Conservation (phyloP, 2,113 vertebrate genomes). For the Willisornis vidua region DNA sequence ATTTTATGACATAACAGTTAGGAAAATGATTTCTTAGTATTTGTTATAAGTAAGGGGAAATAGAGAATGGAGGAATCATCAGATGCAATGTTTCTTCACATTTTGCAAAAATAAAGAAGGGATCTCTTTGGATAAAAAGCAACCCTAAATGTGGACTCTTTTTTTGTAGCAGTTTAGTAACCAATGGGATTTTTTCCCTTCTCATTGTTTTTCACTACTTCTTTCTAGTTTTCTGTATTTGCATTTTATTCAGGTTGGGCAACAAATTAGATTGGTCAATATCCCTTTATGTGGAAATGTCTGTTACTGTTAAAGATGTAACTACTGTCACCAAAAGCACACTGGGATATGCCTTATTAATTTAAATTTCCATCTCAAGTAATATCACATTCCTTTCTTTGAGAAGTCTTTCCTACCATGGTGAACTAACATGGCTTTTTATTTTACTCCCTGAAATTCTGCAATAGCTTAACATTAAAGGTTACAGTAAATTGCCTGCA, state of each 20-base stretch:
- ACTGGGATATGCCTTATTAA: neutral
- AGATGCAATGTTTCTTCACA: neutral
- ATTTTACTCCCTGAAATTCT: neutral
- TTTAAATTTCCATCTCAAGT: neutral
- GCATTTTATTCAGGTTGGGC: neutral
- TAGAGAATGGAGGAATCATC: neutral
- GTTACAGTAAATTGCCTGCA: neutral
- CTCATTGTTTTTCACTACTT: neutral
- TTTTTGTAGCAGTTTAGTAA: neutral
- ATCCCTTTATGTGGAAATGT: neutral
- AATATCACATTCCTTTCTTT: neutral
- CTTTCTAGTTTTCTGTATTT: neutral
- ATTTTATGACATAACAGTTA: neutral
- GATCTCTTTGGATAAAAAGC: neutral
- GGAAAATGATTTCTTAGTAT: neutral
- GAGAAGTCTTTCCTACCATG: neutral
- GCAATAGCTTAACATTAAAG: neutral
- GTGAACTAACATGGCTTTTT: neutral
- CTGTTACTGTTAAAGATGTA: neutral
- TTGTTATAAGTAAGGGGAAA: neutral
- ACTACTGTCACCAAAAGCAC: neutral
- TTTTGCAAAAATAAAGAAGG: neutral
- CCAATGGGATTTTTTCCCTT: neutral
- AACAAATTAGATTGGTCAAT: neutral
- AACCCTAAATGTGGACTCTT: neutral